phyloP scores from a whole-genome alignment of 2,113 vertebrate genomes.

The Rhinolophus ferrumequinum region DNA sequence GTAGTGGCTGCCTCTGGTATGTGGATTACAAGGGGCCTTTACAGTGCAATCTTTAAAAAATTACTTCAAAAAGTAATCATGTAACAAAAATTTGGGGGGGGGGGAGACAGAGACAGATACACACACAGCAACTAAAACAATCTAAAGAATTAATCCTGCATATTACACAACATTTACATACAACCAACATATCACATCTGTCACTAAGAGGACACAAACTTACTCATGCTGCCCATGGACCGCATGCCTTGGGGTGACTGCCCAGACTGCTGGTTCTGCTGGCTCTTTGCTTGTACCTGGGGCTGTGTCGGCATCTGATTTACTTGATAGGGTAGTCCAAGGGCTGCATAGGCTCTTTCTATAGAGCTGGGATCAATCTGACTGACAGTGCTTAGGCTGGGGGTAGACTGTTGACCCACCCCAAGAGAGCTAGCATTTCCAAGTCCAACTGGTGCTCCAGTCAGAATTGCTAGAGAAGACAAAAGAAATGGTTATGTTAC shows the following conservation, averaged over 20 bases:
- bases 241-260: conserved; percentile 93
- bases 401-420: conserved; percentile 90
- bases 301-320: conserved; percentile 94
- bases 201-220: conserved; percentile 69
- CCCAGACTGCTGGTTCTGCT: conserved; percentile 88
- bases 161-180: neutral
- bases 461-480: conserved; percentile 90
- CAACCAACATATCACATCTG: neutral
- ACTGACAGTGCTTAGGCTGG: conserved; percentile 93
- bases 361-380: conserved; percentile 99
- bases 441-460: conserved; percentile 90
- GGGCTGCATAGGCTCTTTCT: conserved; percentile 96
- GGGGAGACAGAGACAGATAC: neutral
- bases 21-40: neutral
- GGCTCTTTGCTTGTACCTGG: conserved; percentile 89
- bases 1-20: neutral
- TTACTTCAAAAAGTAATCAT: neutral
- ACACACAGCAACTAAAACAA: neutral
- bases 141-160: neutral
- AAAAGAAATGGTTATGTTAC: conserved; percentile 32
- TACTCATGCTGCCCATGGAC: conserved; percentile 92
- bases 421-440: conserved; percentile 91
- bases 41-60: neutral
- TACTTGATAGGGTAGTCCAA: conserved; percentile 97
- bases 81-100: neutral